phyloP scores from a whole-genome alignment of 2,113 vertebrate genomes.

The Hemicordylus capensis region DNA sequence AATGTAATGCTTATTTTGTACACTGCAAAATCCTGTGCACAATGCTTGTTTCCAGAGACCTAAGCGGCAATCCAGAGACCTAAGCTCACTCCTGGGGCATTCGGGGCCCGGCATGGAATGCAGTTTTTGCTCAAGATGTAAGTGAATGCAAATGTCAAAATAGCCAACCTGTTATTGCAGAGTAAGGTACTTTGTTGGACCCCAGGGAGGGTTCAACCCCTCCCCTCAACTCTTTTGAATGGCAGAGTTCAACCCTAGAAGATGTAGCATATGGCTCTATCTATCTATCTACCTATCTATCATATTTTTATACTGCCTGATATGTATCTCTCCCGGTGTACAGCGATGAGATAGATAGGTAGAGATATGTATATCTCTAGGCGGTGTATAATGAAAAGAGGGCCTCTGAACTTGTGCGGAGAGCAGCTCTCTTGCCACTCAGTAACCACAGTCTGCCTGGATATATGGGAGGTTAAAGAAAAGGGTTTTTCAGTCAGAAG shows the following conservation, averaged over 20 bases:
- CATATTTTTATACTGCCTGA: too few relatives aligned
- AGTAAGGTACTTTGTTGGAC: not conserved
- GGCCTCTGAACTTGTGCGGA: too few relatives aligned
- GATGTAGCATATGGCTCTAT: too few relatives aligned
- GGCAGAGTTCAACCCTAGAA: not conserved
- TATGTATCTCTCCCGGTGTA: too few relatives aligned
- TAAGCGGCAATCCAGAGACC: conserved; percentile 57
- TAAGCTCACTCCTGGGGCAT: conserved; percentile 46
- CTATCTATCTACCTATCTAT: too few relatives aligned
- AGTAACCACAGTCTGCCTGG: too few relatives aligned
- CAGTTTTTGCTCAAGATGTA: conserved; percentile 66
- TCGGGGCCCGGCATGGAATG: conserved; percentile 68
- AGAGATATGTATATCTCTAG: too few relatives aligned
- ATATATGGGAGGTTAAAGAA: too few relatives aligned
- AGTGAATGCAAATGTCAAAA: conserved; percentile 57
- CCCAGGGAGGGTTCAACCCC: not conserved
- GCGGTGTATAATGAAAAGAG: too few relatives aligned
- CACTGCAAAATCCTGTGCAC: not conserved
- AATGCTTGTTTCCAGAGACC: conserved; percentile 34
- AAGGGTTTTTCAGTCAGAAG: too few relatives aligned
- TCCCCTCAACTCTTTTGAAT: not conserved
- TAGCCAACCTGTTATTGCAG: conserved; percentile 6
- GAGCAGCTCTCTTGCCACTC: too few relatives aligned
- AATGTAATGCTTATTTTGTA: conserved; percentile 29
- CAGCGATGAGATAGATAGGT: too few relatives aligned